Evolutionary conservation across 1,140 invertebrate genomes (phyloP).

Genomic region (Drosophila chauvacae): DNA sequence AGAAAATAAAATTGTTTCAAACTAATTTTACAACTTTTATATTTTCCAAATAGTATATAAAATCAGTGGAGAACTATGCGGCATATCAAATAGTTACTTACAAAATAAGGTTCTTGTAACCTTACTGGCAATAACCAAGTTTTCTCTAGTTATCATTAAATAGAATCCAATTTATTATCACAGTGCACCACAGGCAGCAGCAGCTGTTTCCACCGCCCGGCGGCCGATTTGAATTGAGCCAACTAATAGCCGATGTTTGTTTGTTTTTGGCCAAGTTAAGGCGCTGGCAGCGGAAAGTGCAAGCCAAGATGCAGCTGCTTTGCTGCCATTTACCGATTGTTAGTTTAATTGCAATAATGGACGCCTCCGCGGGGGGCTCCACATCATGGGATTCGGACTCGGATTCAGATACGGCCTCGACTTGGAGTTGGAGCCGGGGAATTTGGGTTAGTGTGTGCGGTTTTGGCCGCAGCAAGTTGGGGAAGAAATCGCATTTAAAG

Average conservation of each 20-base stretch:
- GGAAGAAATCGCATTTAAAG: conserved; percentile 29
- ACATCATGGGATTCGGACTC: conserved; percentile 23
- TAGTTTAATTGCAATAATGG: conserved; percentile 61
- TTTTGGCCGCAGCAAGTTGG: conserved; percentile 45
- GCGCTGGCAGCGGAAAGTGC: conserved; percentile 63
- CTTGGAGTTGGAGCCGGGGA: conserved; percentile 20
- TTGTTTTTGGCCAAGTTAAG: conserved; percentile 65
- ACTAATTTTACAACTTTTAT: not conserved
- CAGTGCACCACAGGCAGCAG: conserved; percentile 6
- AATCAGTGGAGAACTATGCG: not conserved
- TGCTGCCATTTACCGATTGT: conserved; percentile 68
- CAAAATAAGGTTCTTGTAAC: too few relatives aligned
- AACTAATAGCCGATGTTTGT: conserved; percentile 73
- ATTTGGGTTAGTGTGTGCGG: conserved; percentile 72
- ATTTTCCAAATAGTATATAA: not conserved
- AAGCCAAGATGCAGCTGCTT: conserved; percentile 65
- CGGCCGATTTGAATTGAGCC: conserved; percentile 57
- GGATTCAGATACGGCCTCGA: conserved; percentile 7
- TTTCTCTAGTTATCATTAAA: not conserved
- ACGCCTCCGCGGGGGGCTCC: conserved; percentile 26
- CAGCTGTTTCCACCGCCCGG: conserved; percentile 53
- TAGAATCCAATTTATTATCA: not conserved
- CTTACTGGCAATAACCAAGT: not conserved
- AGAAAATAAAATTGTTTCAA: not conserved
- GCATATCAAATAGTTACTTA: not conserved